These are phyloP conservation scores for Drosophila paracracens DNA, from an alignment of 2,888 invertebrate genomes.

Conservation along the genomic window DNA sequence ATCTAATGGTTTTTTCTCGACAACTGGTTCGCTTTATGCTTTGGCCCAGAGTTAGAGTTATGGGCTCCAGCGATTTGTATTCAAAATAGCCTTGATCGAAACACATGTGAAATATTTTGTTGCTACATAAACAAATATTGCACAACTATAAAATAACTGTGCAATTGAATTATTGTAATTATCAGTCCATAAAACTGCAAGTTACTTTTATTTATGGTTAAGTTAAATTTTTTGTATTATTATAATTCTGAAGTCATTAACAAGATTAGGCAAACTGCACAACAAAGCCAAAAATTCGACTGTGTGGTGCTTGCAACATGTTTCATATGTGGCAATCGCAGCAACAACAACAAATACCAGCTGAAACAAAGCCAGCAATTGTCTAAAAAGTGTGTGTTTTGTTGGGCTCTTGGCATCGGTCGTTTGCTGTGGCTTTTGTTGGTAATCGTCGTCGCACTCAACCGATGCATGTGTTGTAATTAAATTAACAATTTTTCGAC, in stretches of 20 bases:
- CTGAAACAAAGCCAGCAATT: conserved; percentile 57
- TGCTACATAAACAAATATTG: neutral
- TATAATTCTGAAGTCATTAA: conserved; percentile 48
- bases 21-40: neutral
- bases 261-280: conserved; percentile 24
- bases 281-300: conserved; percentile 22
- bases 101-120: neutral
- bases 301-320: conserved; percentile 62
- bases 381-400: conserved; percentile 54
- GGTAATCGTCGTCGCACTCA: conserved; percentile 73
- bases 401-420: conserved; percentile 41
- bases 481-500: conserved; percentile 75
- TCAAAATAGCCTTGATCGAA: conserved; percentile 1
- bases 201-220: conserved; percentile 34
- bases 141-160: neutral
- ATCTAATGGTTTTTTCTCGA: neutral
- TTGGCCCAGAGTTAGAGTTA: neutral
- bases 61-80: neutral
- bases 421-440: conserved; percentile 51
- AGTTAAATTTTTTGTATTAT: conserved; percentile 34
- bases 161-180: neutral
- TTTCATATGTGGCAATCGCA: conserved; percentile 65
- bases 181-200: neutral
- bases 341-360: conserved; percentile 28
- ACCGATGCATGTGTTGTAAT: conserved; percentile 75